Base-by-base conservation (phyloP, 2,888 invertebrate species). In the Conchocele bisecta region DNA sequence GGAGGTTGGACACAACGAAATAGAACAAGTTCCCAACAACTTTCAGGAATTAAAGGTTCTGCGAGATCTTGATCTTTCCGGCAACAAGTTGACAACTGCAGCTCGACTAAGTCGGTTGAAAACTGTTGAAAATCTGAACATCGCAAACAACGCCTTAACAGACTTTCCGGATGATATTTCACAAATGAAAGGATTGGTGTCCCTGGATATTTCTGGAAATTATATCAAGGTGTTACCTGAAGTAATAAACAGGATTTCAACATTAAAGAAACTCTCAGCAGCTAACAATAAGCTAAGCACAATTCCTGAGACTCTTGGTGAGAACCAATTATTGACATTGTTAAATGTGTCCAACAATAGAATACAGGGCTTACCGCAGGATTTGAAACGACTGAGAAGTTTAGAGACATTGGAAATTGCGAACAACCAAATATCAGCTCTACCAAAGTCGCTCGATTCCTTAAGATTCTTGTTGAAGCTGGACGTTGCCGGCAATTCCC, bases 291-390 rank as follows among this genome's bases (percentile, higher is more conserved):
- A 84, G 48, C 72, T 90, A 29, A 69, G 79, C 50, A 65, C 73
- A 35, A 83, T 90, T 39, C 88, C 89, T 0, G 84, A 88, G 15
- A 73, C 82, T 28, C 82, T 90, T 13, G 89, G 88, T 3, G 85
- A 86, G 48, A 80, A 85, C 31, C 87, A 89, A 64, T 76, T 90
- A 28, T 68, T 86, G 29, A 76, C 76, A 31, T 73, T 81, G 11
- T 67, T 88, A 3, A 84, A 85, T 64, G 69, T 87, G n/a, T 75
- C 76, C 31, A 73, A 79, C 51, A 87, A 87, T 53, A 64, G 82
- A 26, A 75, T 86, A 35, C 69, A 81, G 28, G 84, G 82, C 11
- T 70, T 86, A 48, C 86, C 85, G 17, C 81, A 83, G 42, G 83
- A 86, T 15, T 64, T 86, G 65, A 82, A 83, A 37, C 74, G 81